Conservation (phyloP, 2,113 vertebrate genomes). For the Syngnathoides biaculeatus region DNA sequence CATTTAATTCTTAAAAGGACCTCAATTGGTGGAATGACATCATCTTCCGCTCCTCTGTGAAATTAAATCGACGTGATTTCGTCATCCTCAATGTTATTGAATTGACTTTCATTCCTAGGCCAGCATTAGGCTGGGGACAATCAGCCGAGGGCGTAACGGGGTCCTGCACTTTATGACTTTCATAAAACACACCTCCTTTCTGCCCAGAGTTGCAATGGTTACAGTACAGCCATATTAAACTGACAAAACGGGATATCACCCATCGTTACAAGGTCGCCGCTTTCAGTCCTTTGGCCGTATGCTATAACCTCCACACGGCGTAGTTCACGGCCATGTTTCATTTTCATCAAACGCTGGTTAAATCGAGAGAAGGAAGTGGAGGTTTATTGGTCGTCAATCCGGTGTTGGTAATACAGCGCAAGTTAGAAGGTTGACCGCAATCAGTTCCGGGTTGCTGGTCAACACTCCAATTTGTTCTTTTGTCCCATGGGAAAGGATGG, state of each 20-base stretch:
- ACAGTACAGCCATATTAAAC: slow-evolving; percentile 37
- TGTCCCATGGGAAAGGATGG: not conserved
- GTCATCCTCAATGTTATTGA: slow-evolving; percentile 31
- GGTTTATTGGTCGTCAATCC: not conserved
- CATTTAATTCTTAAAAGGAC: not conserved
- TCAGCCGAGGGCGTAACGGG: slow-evolving; percentile 49
- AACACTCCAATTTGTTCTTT: not conserved
- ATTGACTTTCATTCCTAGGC: slow-evolving; percentile 52
- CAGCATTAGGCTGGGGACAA: slow-evolving; percentile 44
- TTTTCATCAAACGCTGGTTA: not conserved
- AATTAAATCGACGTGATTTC: slow-evolving; percentile 35
- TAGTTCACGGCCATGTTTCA: not conserved
- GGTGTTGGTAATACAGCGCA: not conserved
- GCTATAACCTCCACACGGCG: not conserved
- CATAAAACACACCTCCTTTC: slow-evolving; percentile 58
- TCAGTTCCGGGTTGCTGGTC: not conserved
- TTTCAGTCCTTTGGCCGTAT: not conserved
- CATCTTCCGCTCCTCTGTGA: slow-evolving; percentile 19
- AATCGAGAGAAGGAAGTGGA: not conserved
- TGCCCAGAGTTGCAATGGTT: slow-evolving; percentile 16
- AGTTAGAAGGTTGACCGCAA: not conserved
- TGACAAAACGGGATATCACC: slow-evolving; percentile 15
- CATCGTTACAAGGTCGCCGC: slow-evolving; percentile 16
- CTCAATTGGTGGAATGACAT: not conserved
- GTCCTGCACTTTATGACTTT: slow-evolving; percentile 55